These are phyloP conservation scores for Scrobipalpa atriplicella DNA, from an alignment of 2,888 invertebrate species.

Conservation along the genomic window DNA sequence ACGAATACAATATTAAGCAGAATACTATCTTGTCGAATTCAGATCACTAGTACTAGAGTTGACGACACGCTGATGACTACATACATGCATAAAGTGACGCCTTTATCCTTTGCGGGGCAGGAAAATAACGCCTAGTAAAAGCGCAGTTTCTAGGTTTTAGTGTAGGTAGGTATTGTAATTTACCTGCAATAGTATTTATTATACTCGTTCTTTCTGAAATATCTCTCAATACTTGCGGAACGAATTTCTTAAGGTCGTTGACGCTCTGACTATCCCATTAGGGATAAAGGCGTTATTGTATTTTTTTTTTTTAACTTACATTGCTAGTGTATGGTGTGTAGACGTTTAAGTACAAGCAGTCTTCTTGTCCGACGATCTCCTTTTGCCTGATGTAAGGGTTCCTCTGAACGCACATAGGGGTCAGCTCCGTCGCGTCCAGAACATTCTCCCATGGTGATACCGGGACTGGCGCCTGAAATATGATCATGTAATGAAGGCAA, in stretches of 20 bases:
- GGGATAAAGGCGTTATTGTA: too few relatives aligned
- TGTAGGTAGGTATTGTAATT: too few relatives aligned
- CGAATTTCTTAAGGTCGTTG: too few relatives aligned
- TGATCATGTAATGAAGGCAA: not conserved
- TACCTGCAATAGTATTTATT: too few relatives aligned
- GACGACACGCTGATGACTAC: too few relatives aligned
- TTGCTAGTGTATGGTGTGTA: conserved; percentile 73
- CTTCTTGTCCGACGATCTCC: conserved; percentile 88
- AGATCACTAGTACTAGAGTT: not conserved
- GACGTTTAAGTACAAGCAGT: conserved; percentile 92
- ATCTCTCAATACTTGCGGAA: too few relatives aligned
- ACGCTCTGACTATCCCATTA: too few relatives aligned
- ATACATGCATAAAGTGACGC: too few relatives aligned
- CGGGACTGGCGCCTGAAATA: conserved; percentile 84
- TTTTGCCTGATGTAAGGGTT: conserved; percentile 86
- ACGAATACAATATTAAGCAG: not conserved
- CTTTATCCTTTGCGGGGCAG: too few relatives aligned
- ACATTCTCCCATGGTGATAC: conserved; percentile 84
- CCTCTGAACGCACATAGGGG: conserved; percentile 89
- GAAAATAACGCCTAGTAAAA: too few relatives aligned
- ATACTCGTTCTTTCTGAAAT: too few relatives aligned
- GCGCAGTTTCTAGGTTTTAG: too few relatives aligned
- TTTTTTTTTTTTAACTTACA: conserved; percentile 45
- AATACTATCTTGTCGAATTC: not conserved
- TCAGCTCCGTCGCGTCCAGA: conserved; percentile 84